These are phyloP conservation scores for Diarsia mendica DNA, from an alignment of 2,888 invertebrate genomes.

Conservation along the genomic window DNA sequence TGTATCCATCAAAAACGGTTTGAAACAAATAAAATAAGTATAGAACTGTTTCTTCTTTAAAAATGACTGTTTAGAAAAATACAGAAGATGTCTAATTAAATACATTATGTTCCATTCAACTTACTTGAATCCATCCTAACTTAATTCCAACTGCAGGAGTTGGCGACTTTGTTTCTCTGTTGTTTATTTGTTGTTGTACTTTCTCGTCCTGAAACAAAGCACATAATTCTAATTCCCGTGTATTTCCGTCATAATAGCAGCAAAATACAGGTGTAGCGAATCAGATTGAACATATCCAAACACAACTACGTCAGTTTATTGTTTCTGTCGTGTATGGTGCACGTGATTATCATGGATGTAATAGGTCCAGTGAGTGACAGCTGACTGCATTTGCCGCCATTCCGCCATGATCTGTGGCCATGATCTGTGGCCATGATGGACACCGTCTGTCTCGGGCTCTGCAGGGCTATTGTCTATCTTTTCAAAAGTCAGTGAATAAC, in stretches of 20 bases:
- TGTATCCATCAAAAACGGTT: background rate
- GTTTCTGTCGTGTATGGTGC: conserved; percentile 57
- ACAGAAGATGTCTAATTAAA: background rate
- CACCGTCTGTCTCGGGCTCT: conserved; percentile 65
- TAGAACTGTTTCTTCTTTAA: background rate
- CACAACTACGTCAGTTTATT: conserved; percentile 50
- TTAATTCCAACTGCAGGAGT: conserved; percentile 92
- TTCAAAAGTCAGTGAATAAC: too few relatives aligned
- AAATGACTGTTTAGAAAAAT: background rate
- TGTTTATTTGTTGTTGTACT: conserved; percentile 58
- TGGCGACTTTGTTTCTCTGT: conserved; percentile 86
- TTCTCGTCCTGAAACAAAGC: conserved; percentile 82
- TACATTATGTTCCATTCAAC: conserved; percentile 16
- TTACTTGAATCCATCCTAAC: conserved; percentile 95
- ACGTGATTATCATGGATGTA: conserved; percentile 64
- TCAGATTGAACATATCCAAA: conserved; percentile 46
- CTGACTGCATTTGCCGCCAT: conserved; percentile 64
- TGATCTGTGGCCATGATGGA: conserved; percentile 69
- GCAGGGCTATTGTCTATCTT: too few relatives aligned
- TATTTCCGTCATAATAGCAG: background rate
- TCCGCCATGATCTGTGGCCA: conserved; percentile 66
- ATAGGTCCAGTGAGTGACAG: conserved; percentile 65
- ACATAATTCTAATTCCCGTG: conserved; percentile 23
- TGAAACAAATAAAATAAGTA: too few relatives aligned
- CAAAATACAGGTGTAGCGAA: conserved; percentile 61